A percentile compares a stretch with the other conserved stretches of the same genome.
These are phyloP conservation scores for Grantiella picta DNA, from an alignment of 2,113 vertebrate species.

Conservation along the genomic window DNA sequence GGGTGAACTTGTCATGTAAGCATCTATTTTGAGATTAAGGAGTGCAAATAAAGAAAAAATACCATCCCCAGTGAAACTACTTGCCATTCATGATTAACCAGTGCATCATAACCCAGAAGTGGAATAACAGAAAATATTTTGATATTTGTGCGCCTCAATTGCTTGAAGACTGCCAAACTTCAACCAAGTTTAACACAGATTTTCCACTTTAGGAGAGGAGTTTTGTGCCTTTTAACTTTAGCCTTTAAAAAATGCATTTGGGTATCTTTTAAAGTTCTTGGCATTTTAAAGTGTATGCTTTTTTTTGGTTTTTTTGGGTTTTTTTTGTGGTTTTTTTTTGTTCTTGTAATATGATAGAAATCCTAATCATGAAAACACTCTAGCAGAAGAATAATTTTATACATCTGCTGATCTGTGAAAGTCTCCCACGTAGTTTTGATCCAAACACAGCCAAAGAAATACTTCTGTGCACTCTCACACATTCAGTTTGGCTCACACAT, in stretches of 20 bases:
- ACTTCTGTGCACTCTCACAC: rapidly evolving
- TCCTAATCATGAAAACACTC: neutral
- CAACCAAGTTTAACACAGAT: neutral
- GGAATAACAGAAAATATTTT: neutral
- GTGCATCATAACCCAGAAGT: neutral
- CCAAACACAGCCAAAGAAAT: neutral
- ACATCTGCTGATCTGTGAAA: neutral
- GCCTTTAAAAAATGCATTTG: neutral
- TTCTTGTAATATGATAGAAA: neutral
- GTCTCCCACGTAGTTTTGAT: neutral
- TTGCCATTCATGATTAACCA: neutral
- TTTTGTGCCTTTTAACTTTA: neutral
- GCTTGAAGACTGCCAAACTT: neutral
- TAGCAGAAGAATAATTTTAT: neutral
- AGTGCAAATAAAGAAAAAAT: neutral
- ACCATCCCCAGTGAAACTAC: neutral
- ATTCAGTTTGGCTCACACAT: neutral
- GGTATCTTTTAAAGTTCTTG: neutral
- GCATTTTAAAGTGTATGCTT: rapidly evolving
- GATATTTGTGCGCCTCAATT: neutral
- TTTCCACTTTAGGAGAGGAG: neutral
- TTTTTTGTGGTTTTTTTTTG: rapidly evolving
- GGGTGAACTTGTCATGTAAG: neutral
- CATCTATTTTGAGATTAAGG: neutral
- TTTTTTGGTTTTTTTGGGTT: neutral